A percentile compares a stretch with the other conserved stretches of the same genome.
Conservation (phyloP, 2,888 invertebrate species). For the Cylindroiulus punctatus region DNA sequence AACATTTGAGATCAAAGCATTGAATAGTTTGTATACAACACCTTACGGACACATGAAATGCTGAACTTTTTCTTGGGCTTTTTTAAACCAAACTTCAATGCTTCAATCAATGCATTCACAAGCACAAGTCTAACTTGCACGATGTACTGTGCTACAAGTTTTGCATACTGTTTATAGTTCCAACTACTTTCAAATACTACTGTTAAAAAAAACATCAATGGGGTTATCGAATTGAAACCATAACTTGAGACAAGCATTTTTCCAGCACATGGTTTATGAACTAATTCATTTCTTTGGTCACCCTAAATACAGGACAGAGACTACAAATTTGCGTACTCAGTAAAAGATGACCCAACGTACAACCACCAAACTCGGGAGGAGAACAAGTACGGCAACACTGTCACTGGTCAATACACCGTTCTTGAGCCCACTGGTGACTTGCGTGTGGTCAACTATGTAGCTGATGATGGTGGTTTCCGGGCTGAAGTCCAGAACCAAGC, state of each 20-base stretch:
- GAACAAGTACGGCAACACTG: conserved; percentile 58
- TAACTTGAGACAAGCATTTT: no score
- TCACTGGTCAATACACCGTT: conserved; percentile 58
- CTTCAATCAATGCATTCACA: no score
- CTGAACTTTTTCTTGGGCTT: no score
- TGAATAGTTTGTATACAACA: no score
- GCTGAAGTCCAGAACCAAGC: conserved; percentile 58
- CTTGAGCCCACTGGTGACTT: conserved; percentile 58
- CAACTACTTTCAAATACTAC: no score
- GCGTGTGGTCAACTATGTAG: conserved; percentile 58
- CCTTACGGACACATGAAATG: no score
- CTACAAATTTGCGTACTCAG: conserved; percentile 58
- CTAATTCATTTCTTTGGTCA: conserved; percentile 7
- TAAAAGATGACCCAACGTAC: conserved; percentile 59
- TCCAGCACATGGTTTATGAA: background rate
- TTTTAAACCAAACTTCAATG: no score
- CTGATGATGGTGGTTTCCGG: conserved; percentile 58
- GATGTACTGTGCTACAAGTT: no score
- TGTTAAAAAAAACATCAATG: background rate
- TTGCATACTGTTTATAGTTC: no score
- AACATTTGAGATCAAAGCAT: no score
- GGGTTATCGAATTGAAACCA: no score
- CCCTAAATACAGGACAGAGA: conserved; percentile 55
- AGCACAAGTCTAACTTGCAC: no score
- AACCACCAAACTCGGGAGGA: conserved; percentile 59